Conservation (phyloP, 2,888 invertebrate species). For the Phengaris arion region DNA sequence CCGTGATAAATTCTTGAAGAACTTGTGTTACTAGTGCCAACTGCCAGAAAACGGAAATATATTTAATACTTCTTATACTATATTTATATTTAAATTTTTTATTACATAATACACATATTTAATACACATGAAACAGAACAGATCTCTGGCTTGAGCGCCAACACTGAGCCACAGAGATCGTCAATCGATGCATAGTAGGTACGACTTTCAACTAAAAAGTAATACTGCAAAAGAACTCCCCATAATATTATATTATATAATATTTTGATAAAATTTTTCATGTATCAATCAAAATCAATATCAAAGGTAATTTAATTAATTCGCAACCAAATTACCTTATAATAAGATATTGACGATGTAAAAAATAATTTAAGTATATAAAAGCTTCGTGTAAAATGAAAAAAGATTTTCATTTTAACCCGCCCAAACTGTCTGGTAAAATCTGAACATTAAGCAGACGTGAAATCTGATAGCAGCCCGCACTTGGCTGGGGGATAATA, state of each 20-base stretch:
- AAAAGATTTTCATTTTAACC: conserved; percentile 8
- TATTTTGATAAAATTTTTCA: neutral
- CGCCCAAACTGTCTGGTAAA: conserved; percentile 4
- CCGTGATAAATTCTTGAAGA: too few species aligned
- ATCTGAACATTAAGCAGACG: conserved; percentile 10
- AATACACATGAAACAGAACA: too few species aligned
- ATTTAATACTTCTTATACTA: too few species aligned
- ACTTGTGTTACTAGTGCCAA: too few species aligned
- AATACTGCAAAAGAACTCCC: neutral
- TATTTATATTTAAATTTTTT: too few species aligned
- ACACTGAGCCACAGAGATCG: too few species aligned
- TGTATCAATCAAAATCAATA: neutral
- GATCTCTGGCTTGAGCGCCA: too few species aligned
- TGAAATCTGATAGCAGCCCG: conserved; percentile 18
- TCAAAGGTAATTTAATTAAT: neutral
- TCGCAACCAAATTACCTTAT: neutral
- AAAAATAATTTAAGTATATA: conserved; percentile 1
- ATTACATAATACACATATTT: too few species aligned
- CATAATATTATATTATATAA: neutral
- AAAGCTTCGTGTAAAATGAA: neutral
- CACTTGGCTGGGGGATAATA: neutral
- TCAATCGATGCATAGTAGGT: too few species aligned
- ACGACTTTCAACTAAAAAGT: too few species aligned
- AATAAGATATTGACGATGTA: neutral
- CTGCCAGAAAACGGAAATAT: too few species aligned